Percentiles rank a stretch among this genome's conserved stretches.
phyloP scores from a whole-genome alignment of 2,113 vertebrate species.

The Syrrhaptes paradoxus region DNA sequence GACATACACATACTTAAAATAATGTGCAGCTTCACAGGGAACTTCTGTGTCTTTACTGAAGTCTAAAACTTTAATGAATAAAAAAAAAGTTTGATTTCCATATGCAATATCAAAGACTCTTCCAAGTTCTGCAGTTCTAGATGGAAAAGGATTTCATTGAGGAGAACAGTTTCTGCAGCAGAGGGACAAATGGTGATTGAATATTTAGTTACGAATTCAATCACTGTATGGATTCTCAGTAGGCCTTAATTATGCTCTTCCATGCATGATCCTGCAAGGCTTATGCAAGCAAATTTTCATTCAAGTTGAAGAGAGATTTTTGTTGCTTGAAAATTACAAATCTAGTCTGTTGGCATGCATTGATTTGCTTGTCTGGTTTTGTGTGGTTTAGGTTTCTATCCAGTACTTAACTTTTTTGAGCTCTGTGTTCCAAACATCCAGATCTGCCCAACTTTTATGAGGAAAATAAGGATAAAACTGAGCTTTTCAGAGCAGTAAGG shows the following conservation, averaged over 20 bases:
- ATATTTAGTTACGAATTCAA: constrained; percentile 25
- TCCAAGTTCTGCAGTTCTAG: not conserved
- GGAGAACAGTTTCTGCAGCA: not conserved
- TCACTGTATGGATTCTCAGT: not conserved
- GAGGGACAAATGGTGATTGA: not conserved
- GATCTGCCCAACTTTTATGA: not conserved
- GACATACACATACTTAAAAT: not conserved
- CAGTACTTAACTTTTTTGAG: not conserved
- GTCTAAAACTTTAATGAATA: not conserved
- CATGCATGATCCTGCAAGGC: not conserved
- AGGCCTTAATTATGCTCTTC: constrained; percentile 2
- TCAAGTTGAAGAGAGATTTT: not conserved
- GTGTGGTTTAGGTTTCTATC: not conserved
- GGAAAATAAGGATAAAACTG: not conserved
- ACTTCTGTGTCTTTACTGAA: not conserved
- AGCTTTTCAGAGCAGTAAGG: not conserved
- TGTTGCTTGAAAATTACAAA: not conserved
- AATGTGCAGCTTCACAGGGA: not conserved
- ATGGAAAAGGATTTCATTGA: not conserved
- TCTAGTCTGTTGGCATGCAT: not conserved
- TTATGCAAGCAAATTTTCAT: not conserved
- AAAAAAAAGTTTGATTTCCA: not conserved
- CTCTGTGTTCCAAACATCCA: not conserved
- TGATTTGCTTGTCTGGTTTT: not conserved
- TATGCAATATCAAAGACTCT: not conserved